Evolutionary conservation across 2,797 vertebrate genomes (phyloP).

Genomic region (Ptychadena robeensis): DNA sequence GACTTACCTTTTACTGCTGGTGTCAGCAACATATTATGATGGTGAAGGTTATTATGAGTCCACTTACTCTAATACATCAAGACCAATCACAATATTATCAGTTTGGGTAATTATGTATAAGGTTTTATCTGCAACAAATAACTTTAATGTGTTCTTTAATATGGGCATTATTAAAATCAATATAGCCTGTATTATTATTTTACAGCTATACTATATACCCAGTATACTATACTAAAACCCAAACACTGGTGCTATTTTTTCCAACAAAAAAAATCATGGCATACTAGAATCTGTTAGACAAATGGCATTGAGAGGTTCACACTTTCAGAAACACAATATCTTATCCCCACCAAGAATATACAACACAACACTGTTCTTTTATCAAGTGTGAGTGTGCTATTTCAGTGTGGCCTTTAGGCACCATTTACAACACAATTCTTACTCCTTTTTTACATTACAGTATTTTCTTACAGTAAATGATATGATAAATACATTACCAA

Average conservation of each 20-base stretch:
- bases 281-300: neutral
- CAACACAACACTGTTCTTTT: neutral
- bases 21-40: too few relatives aligned
- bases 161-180: neutral
- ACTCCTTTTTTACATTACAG: constrained; percentile 59
- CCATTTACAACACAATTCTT: constrained; percentile 19
- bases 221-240: too few relatives aligned
- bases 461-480: constrained; percentile 65
- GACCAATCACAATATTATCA: too few relatives aligned
- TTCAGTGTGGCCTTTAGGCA: neutral
- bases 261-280: neutral
- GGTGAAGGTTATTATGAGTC: too few relatives aligned
- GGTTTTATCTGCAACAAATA: too few relatives aligned
- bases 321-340: constrained; percentile 13
- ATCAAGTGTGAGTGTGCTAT: neutral
- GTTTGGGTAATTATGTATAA: too few relatives aligned
- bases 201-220: neutral
- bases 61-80: too few relatives aligned
- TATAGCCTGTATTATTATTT: neutral
- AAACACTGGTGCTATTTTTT: neutral
- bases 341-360: neutral
- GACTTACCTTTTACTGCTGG: too few relatives aligned
- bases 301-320: neutral
- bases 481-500: constrained; percentile 62
- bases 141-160: neutral